phyloP scores from a whole-genome alignment of 1,140 invertebrate genomes.

The Thereuonema tuberculata region DNA sequence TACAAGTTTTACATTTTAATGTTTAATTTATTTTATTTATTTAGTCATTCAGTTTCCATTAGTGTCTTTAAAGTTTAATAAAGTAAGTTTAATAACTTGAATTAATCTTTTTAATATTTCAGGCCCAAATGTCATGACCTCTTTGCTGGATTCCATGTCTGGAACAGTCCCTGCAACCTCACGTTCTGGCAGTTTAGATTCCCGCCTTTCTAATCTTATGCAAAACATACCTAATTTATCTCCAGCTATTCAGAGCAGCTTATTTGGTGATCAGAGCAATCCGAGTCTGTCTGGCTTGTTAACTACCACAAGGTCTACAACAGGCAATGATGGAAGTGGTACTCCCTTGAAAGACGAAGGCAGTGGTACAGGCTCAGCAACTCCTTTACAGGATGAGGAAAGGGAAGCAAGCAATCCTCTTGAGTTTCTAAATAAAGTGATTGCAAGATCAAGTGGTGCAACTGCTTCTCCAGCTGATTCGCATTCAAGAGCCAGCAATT shows the following conservation, averaged over 20 bases:
- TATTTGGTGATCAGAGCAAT: slow-evolving; percentile 2
- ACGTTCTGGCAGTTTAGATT: slow-evolving; percentile 19
- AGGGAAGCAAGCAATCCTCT: slow-evolving; percentile 2
- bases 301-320: neutral
- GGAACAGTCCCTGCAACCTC: slow-evolving; percentile 4
- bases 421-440: neutral
- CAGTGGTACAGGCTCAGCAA: slow-evolving; percentile 17
- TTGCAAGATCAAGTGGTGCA: neutral
- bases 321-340: neutral
- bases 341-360: slow-evolving; percentile 19
- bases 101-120: neutral
- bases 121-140: slow-evolving; percentile 15
- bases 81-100: neutral
- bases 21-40: no score
- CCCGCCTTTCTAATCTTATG: slow-evolving; percentile 20
- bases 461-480: no score
- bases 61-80: no score
- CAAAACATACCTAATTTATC: slow-evolving; percentile 18
- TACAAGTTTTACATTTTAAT: no score
- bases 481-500: no score
- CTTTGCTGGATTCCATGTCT: slow-evolving; percentile 6
- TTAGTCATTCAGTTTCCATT: no score
- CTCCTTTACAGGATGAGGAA: slow-evolving; percentile 19
- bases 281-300: neutral
- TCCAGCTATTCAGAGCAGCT: slow-evolving; percentile 3